These are phyloP conservation scores for Catonia carolina DNA, from an alignment of 2,888 invertebrate genomes.

Conservation along the genomic window DNA sequence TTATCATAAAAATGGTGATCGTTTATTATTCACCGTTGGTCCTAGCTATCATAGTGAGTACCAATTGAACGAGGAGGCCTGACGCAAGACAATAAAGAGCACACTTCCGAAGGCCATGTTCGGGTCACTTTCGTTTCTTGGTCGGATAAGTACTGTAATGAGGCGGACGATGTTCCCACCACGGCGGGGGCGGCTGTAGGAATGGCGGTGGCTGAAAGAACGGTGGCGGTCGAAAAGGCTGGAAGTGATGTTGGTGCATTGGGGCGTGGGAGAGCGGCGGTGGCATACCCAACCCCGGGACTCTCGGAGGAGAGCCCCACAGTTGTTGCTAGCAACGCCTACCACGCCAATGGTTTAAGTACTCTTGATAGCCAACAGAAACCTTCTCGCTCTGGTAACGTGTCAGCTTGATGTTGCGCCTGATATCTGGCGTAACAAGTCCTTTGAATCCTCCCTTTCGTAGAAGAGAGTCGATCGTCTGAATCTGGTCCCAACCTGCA, in stretches of 20 bases:
- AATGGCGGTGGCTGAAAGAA: not conserved
- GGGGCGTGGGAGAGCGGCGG: conserved; percentile 34
- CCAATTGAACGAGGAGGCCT: conserved; percentile 22
- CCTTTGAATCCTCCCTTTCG: conserved; percentile 97
- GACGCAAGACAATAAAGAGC: conserved; percentile 23
- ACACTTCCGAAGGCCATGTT: conserved; percentile 17
- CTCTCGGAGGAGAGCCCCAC: conserved; percentile 46
- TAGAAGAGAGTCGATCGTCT: conserved; percentile 95
- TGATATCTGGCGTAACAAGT: conserved; percentile 75
- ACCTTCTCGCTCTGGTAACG: conserved; percentile 96
- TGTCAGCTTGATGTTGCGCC: conserved; percentile 86
- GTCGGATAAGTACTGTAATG: conserved; percentile 20
- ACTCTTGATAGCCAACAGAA: conserved; percentile 80
- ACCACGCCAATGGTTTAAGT: conserved; percentile 58
- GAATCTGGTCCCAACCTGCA: conserved; percentile 96
- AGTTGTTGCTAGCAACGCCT: conserved; percentile 67
- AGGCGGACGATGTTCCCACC: conserved; percentile 16
- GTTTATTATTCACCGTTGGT: too few species aligned
- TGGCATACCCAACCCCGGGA: conserved; percentile 35
- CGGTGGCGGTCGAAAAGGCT: not conserved
- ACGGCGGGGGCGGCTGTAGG: conserved; percentile 11
- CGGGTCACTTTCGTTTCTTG: conserved; percentile 25
- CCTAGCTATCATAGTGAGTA: conserved; percentile 4
- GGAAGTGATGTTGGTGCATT: conserved; percentile 23
- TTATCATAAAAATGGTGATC: too few species aligned